phyloP scores from a whole-genome alignment of 2,113 vertebrate genomes.

The Semnornis frantzii region DNA sequence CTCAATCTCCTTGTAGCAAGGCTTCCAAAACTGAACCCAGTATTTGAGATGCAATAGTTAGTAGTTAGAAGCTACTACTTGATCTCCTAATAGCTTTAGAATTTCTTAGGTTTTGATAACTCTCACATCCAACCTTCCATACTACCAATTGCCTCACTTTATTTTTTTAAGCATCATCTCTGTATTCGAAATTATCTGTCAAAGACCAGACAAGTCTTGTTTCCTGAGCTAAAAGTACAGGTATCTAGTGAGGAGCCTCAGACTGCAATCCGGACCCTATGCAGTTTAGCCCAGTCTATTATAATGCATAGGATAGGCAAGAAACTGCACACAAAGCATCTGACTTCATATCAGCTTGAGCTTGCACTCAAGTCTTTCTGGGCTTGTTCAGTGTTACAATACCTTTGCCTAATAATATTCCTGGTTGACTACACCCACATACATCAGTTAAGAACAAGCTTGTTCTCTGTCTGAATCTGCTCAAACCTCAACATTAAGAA shows the following conservation, averaged over 20 bases:
- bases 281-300: background rate
- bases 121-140: background rate
- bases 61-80: background rate
- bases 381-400: background rate
- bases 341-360: background rate
- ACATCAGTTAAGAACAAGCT: background rate
- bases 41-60: background rate
- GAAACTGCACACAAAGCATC: background rate
- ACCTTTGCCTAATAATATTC: background rate
- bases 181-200: background rate
- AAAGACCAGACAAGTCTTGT: background rate
- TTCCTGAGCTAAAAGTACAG: background rate
- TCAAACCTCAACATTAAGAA: background rate
- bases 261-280: background rate
- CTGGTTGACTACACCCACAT: background rate
- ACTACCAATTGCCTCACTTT: background rate
- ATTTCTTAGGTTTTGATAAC: background rate
- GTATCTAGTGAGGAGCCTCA: background rate
- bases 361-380: background rate
- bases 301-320: background rate
- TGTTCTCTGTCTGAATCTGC: background rate
- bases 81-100: background rate
- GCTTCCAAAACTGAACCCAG: background rate
- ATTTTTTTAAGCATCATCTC: background rate
- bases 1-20: background rate